These are phyloP conservation scores for Nothoprocta pentlandii DNA, from an alignment of 2,113 vertebrate genomes.

Conservation along the genomic window DNA sequence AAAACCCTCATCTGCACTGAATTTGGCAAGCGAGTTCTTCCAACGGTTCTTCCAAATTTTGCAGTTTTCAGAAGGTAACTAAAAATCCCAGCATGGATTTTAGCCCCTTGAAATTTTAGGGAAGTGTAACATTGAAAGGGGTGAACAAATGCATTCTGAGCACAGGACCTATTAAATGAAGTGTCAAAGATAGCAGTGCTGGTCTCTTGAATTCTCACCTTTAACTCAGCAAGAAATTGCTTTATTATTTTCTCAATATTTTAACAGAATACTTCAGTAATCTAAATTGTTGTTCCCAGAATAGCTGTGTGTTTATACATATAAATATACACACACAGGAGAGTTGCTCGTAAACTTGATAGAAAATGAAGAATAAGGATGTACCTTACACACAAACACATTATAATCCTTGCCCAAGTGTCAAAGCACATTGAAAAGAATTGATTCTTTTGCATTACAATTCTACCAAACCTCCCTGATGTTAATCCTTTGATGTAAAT, in stretches of 20 bases:
- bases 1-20: neutral
- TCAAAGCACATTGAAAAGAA: neutral
- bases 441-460: neutral
- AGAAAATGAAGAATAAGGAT: neutral
- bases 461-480: neutral
- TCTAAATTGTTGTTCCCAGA: neutral
- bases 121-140: fast-evolving
- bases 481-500: too few species aligned
- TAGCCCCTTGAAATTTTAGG: fast-evolving
- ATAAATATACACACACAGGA: too few species aligned
- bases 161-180: fast-evolving
- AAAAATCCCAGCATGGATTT: fast-evolving
- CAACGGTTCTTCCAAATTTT: fast-evolving
- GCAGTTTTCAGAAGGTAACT: neutral
- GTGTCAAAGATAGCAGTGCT: fast-evolving
- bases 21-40: neutral
- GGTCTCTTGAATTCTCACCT: neutral
- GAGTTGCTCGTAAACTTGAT: neutral
- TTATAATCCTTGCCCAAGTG: too few species aligned
- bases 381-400: neutral
- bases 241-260: neutral
- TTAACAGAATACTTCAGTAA: neutral
- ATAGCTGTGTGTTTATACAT: fast-evolving
- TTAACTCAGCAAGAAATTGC: neutral
- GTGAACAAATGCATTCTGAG: neutral